phyloP scores from a whole-genome alignment of 2,113 vertebrate genomes.

The Hippocampus comes region DNA sequence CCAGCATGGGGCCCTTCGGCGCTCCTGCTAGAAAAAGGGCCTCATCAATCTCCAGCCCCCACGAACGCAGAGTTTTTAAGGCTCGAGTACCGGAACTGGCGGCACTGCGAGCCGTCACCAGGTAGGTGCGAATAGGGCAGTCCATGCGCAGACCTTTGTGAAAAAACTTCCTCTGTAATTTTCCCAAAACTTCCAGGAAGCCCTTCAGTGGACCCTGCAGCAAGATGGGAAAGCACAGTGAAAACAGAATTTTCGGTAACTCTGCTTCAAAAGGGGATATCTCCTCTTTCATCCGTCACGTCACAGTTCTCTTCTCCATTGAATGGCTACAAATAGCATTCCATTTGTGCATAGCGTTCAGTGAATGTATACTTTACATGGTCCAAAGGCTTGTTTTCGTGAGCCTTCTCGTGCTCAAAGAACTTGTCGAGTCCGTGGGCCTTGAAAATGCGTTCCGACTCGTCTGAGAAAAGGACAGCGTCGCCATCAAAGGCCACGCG shows the following conservation, averaged over 20 bases:
- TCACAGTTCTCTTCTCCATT: not conserved
- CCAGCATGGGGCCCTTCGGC: conserved; percentile 89
- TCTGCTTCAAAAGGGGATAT: too few species aligned
- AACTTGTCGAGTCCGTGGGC: conserved; percentile 90
- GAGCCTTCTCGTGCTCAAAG: conserved; percentile 88
- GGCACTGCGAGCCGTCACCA: conserved; percentile 89
- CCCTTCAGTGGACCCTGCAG: conserved; percentile 87
- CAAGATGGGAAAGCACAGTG: conserved; percentile 2
- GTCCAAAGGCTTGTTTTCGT: conserved; percentile 90
- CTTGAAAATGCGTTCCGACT: conserved; percentile 92
- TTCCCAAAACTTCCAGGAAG: conserved; percentile 89
- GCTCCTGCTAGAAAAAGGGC: conserved; percentile 90
- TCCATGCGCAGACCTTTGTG: conserved; percentile 86
- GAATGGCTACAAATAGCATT: not conserved
- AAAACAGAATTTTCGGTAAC: too few species aligned
- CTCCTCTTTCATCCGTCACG: too few species aligned
- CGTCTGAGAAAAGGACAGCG: conserved; percentile 91
- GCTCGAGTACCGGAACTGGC: conserved; percentile 91
- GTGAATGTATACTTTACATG: conserved; percentile 74
- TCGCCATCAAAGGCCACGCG: conserved; percentile 93
- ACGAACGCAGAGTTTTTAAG: conserved; percentile 88
- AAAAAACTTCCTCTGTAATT: conserved; percentile 93
- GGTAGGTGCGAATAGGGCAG: conserved; percentile 91
- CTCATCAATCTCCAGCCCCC: conserved; percentile 93
- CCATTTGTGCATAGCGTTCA: not conserved